Evolutionary conservation across 2,888 invertebrate genomes (phyloP).

Genomic region (Thymelicus sylvestris): DNA sequence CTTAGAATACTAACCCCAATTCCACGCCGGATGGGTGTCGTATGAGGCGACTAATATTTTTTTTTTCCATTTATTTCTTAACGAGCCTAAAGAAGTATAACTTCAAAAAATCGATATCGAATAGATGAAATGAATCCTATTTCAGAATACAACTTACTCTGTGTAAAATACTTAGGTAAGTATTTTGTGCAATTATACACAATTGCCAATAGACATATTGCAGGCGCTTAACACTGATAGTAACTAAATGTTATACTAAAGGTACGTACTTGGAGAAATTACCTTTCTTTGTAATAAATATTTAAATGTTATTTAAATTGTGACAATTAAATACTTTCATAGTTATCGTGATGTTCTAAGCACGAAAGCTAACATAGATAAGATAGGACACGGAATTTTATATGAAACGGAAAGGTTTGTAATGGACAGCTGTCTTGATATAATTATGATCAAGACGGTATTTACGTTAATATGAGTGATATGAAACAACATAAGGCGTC

Average conservation of each 20-base stretch:
- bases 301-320: neutral
- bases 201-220: neutral
- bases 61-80: too few relatives aligned
- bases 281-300: neutral
- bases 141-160: too few relatives aligned
- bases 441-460: neutral
- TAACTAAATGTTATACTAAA: neutral
- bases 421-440: conserved; percentile 3
- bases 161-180: neutral
- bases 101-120: too few relatives aligned
- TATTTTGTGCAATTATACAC: neutral
- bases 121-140: too few relatives aligned
- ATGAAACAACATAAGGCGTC: neutral
- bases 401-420: neutral
- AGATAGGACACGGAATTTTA: neutral
- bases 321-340: neutral
- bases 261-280: neutral
- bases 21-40: too few relatives aligned
- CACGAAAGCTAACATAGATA: neutral
- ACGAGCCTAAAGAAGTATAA: too few relatives aligned
- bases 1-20: too few relatives aligned
- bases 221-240: neutral
- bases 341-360: neutral
- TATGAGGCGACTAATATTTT: too few relatives aligned
- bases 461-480: neutral